These are phyloP conservation scores for Brachionus calyciflorus DNA, from an alignment of 1,140 invertebrate species.

Conservation along the genomic window DNA sequence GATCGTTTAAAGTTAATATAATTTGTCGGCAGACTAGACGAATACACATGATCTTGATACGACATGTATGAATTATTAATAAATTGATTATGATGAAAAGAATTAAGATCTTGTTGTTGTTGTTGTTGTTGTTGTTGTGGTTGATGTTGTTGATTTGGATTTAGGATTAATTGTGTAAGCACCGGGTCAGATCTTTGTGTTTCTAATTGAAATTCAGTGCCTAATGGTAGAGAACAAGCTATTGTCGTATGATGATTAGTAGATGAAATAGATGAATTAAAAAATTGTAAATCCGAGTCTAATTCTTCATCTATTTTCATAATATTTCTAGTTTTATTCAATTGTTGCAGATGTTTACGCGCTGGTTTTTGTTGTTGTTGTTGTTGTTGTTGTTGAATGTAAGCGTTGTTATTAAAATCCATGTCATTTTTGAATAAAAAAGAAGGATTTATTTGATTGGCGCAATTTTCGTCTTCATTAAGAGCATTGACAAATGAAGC, in stretches of 20 bases:
- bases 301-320: slow-evolving; percentile 27
- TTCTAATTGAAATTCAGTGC: background rate
- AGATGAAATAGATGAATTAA: background rate
- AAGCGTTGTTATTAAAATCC: slow-evolving; percentile 1
- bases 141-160: background rate
- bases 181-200: slow-evolving; percentile 27
- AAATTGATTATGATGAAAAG: background rate
- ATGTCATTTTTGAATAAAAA: slow-evolving; percentile 3
- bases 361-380: slow-evolving; percentile 9
- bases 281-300: slow-evolving; percentile 11
- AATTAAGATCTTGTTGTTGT: too few relatives aligned
- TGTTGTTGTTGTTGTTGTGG: too few relatives aligned
- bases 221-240: background rate
- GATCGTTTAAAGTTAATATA: background rate
- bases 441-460: background rate
- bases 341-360: too few relatives aligned
- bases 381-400: background rate
- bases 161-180: background rate
- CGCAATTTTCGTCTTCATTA: background rate
- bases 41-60: background rate
- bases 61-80: background rate
- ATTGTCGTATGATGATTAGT: too few relatives aligned
- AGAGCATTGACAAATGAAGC: background rate
- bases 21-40: slow-evolving; percentile 3
- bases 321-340: too few relatives aligned